Evolutionary conservation across 2,888 invertebrate genomes (phyloP), one percentile per base, ranked within the genome.

Genomic region (Eupelmus urozonus): DNA sequence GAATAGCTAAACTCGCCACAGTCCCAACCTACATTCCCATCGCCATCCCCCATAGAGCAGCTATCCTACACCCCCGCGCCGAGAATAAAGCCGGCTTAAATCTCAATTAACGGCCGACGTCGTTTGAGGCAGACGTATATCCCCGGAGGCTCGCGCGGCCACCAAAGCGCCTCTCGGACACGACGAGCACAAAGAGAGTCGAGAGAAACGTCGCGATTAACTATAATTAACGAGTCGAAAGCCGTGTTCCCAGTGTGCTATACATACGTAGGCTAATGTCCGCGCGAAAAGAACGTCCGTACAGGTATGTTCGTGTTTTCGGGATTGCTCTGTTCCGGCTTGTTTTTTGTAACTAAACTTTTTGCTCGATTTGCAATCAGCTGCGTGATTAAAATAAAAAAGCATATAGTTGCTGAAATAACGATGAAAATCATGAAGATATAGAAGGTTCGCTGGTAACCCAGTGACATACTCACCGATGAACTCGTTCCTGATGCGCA

Each of bases 401-500:
- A 18, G 7, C 9, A 53, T n/a, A 53, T 20, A 18, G 5, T n/a
- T 51, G 42, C n/a, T n/a, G n/a, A n/a, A n/a, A n/a, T n/a, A n/a
- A n/a, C n/a, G n/a, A n/a, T n/a, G n/a, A n/a, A n/a, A n/a, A n/a
- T n/a, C n/a, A n/a, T n/a, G n/a, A n/a, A n/a, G n/a, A n/a, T n/a
- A n/a, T n/a, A n/a, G n/a, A n/a, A n/a, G n/a, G n/a, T n/a, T n/a
- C n/a, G n/a, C n/a, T n/a, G n/a, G n/a, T 62, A 18, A n/a, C 16
- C 13, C 23, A 42, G 20, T 23, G 1, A 23, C 23, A 62, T 16
- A 70, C 93, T 93, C 90, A 97, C 98, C 98, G 87, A 98, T 96
- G 90, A 98, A 97, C 92, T 98, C 98, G 89, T 97, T 97, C 85
- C 98, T 93, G 82, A 98, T 94, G 83, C 96, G 92, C 82, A 95